Conservation (phyloP, 2,888 invertebrate genomes). For the Rotaria magnacalcarata region DNA sequence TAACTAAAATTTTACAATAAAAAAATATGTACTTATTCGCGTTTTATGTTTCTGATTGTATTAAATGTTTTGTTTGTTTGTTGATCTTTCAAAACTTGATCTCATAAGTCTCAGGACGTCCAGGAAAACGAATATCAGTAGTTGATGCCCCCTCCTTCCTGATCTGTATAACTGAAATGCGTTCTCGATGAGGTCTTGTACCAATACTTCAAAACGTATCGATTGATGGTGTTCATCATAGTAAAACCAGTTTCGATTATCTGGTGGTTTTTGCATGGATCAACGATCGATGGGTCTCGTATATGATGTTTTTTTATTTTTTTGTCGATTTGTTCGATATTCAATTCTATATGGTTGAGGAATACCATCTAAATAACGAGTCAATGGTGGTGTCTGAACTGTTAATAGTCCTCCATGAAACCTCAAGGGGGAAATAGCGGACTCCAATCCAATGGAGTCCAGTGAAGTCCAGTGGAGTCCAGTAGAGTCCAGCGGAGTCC, state of each 20-base stretch:
- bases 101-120: constrained; percentile 19
- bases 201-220: not conserved
- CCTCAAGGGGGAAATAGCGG: too few relatives aligned
- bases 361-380: constrained; percentile 1
- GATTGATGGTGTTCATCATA: not conserved
- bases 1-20: too few relatives aligned
- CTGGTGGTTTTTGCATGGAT: not conserved
- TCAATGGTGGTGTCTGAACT: not conserved
- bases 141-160: not conserved
- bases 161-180: not conserved
- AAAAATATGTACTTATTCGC: not conserved
- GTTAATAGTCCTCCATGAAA: not conserved
- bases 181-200: not conserved
- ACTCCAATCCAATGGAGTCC: too few relatives aligned
- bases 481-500: too few relatives aligned
- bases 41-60: not conserved
- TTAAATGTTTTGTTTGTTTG: not conserved
- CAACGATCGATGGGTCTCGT: not conserved
- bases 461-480: too few relatives aligned
- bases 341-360: not conserved
- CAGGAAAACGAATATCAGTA: not conserved
- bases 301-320: not conserved
- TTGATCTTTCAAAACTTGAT: not conserved
- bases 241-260: not conserved
- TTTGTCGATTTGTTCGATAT: not conserved